Base-by-base conservation (phyloP, 2,113 vertebrate species). In the Otolemur garnettii region DNA sequence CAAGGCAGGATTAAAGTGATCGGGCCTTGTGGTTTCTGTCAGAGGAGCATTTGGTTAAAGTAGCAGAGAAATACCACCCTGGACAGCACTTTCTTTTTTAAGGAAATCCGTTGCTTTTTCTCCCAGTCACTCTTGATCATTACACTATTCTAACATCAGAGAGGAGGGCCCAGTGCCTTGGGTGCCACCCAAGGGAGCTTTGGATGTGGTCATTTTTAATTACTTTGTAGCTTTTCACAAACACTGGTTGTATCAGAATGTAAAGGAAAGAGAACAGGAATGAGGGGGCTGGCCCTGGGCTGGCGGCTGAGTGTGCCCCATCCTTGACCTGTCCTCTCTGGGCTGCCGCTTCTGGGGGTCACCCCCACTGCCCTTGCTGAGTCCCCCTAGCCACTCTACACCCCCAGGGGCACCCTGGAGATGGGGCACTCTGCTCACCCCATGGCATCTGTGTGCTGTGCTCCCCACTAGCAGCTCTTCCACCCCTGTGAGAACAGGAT, bases 11-110 rank as follows among this genome's bases (percentile, higher is more conserved):
- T 3, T 14, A 4, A 9, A 11, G 21, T 0, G 24, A 60, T 0
- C 0, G 7, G n/a, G 64, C 14, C 0, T 2, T 9, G 50, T 8
- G 18, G n/a, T 38, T 45, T 7, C 71, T 18, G 5, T 30, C 35
- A 12, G 9, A n/a, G 26, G 59, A 15, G 2, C 12, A 0, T 77
- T 38, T 50, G 79, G 28, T 15, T 4, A 6, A 1, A n/a, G 10
- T 0, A 1, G 17, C 0, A 6, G 22, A 53, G 35, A 7, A n/a
- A 17, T 24, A 0, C 21, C 10, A 7, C 2, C 4, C 1, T 0
- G 0, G 18, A 12, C 21, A 5, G 1, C 18, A 1, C 7, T 30
- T 24, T 62, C 0, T 18, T 5, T 33, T 62, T 21, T 24, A 30
- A 42, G 64, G 42, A 38, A 5, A 2, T 2, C 0, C 0, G 0